Evolutionary conservation across 2,113 vertebrate genomes (phyloP), one percentile per base, ranked within the genome.

Genomic region (Semnornis frantzii): DNA sequence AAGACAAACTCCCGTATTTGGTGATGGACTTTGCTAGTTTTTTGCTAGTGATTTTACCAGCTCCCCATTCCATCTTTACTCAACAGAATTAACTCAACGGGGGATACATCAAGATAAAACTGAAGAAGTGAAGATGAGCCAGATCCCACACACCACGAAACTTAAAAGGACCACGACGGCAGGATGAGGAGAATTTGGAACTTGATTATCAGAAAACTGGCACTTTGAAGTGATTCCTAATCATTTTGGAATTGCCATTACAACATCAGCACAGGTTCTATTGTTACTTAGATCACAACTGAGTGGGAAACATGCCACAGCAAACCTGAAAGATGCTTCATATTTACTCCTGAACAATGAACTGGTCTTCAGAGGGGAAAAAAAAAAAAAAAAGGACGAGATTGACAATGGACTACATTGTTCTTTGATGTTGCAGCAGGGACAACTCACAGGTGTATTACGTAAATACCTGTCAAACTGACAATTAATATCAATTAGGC

Each of bases 271-370:
- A 90, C 82, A 70, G 85, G 70, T 93, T 97, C 92, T 95, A 84
- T 93, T 97, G 96, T 97, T 94, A 96, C 95, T 94, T 95, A 96
- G 92, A 96, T 95, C 94, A 93, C 91, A 97, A 76, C 10, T 82
- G 74, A 89, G 78, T 54, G 95, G 95, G 93, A 93, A 88, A 87
- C 21, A 62, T 84, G 96, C 94, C 97, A 97, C 78, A 72, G 91
- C 90, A 98, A 97, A 98, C 88, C 91, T 72, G 71, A 94, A 95
- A 95, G 93, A 91, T 87, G 80, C 62, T 92, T 96, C 89, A 63
- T 95, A 95, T 95, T 97, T 97, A 97, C 85, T 94, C 95, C 92
- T 96, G 95, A 98, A 97, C 96, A 98, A 98, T 94, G 96, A 97
- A 94, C 89, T 97, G 89, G 96, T 95, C 96, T 97, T 96, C 95